Evolutionary conservation across 1,140 invertebrate species (phyloP).

Genomic region (Dendrolimus punctatus): DNA sequence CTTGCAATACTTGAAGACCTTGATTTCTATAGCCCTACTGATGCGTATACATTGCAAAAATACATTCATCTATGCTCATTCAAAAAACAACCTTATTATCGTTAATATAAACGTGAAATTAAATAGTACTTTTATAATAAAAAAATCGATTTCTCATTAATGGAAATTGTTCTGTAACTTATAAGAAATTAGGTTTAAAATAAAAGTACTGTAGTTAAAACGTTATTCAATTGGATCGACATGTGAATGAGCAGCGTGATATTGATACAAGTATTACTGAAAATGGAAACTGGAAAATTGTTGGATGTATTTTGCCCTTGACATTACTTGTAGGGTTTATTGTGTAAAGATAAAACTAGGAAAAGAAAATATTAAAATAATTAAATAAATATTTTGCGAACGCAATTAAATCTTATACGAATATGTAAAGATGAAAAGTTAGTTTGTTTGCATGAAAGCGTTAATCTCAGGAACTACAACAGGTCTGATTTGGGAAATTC

Average conservation of each 20-base stretch:
- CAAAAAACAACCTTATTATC: slow-evolving; percentile 7
- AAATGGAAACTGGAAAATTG: slow-evolving; percentile 62
- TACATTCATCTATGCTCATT: slow-evolving; percentile 4
- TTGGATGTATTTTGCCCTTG: slow-evolving; percentile 40
- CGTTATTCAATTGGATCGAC: slow-evolving; percentile 8
- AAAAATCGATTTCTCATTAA: too few species aligned
- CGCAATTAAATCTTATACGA: too few species aligned
- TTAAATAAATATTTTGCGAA: too few species aligned
- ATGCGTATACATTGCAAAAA: slow-evolving; percentile 6
- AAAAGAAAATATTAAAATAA: too few species aligned
- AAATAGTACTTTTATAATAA: too few species aligned
- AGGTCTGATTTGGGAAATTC: too few species aligned
- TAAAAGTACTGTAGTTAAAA: not conserved
- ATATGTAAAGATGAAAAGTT: too few species aligned
- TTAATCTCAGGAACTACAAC: too few species aligned
- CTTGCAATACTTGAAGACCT: slow-evolving; percentile 32
- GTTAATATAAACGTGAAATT: slow-evolving; percentile 3
- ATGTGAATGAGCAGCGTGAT: slow-evolving; percentile 10
- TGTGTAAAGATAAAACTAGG: too few species aligned
- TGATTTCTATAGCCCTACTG: slow-evolving; percentile 26
- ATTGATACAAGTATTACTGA: slow-evolving; percentile 51
- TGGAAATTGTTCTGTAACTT: too few species aligned
- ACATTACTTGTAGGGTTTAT: slow-evolving; percentile 32
- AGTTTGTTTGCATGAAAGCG: too few species aligned
- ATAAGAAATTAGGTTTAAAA: too few species aligned